Percentiles rank a stretch among this genome's conserved stretches.
Evolutionary conservation across 2,888 invertebrate species (phyloP).

Genomic region (Torymus tubicola): DNA sequence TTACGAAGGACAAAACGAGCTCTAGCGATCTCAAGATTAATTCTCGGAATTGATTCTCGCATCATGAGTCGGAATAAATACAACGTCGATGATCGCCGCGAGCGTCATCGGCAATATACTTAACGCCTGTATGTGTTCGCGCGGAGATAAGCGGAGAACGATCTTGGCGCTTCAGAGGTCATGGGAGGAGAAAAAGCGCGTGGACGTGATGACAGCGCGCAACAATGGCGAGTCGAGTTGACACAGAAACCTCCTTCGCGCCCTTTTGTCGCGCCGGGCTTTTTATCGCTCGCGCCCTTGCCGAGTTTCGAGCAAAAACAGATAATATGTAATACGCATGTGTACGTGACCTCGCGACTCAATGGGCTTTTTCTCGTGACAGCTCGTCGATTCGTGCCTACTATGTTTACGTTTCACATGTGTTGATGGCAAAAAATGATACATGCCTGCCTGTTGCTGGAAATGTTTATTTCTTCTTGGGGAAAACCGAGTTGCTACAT

Average conservation of each 20-base stretch:
- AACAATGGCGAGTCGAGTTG: background rate
- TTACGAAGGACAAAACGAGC: background rate
- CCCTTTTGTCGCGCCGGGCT: slow-evolving; percentile 5
- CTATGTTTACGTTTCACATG: too few species aligned
- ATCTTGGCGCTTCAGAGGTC: too few species aligned
- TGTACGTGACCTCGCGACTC: background rate
- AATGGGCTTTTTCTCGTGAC: too few species aligned
- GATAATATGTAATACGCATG: background rate
- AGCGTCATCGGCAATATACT: background rate
- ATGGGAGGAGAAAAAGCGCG: too few species aligned
- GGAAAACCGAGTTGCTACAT: too few species aligned
- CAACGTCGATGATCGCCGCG: slow-evolving; percentile 3
- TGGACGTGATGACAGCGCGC: too few species aligned
- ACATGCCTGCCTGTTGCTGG: too few species aligned
- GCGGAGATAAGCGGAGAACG: too few species aligned
- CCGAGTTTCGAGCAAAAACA: slow-evolving; percentile 4
- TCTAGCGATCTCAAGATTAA: background rate
- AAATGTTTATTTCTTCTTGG: too few species aligned
- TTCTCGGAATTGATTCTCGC: background rate
- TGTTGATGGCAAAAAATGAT: too few species aligned
- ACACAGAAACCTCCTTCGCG: slow-evolving; percentile 47
- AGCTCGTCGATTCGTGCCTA: too few species aligned
- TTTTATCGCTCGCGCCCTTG: slow-evolving; percentile 36
- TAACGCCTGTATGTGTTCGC: too few species aligned
- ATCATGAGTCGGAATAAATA: slow-evolving; percentile 3